Conservation (phyloP, 2,113 vertebrate genomes). For the Benitochromis conjunctus region DNA sequence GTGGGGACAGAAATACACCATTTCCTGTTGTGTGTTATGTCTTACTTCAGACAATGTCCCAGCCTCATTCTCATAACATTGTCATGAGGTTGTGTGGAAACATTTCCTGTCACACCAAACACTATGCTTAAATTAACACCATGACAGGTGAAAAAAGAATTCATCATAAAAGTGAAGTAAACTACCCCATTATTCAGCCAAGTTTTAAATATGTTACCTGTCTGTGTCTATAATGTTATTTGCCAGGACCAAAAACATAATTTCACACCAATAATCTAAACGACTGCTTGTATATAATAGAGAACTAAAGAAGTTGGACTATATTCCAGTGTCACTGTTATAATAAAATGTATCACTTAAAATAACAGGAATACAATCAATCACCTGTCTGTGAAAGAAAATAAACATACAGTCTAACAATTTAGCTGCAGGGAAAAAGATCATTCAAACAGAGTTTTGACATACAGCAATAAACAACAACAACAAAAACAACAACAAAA, state of each 20-base stretch:
- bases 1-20: not conserved
- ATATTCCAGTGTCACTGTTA: not conserved
- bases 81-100: not conserved
- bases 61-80: not conserved
- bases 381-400: not conserved
- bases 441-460: not conserved
- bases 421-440: not conserved
- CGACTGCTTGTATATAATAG: not conserved
- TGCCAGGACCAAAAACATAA: not conserved
- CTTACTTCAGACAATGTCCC: not conserved
- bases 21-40: not conserved
- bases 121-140: not conserved
- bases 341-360: not conserved
- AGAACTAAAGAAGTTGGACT: not conserved
- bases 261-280: not conserved
- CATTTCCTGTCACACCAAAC: not conserved
- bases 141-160: not conserved
- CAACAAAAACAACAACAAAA: not conserved
- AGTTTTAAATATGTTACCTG: constrained; percentile 2
- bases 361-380: not conserved
- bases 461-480: not conserved
- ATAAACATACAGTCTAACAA: not conserved
- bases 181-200: not conserved
- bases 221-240: not conserved
- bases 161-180: not conserved